Conservation (phyloP, 2,888 invertebrate genomes). For the Dascillus cervinus region DNA sequence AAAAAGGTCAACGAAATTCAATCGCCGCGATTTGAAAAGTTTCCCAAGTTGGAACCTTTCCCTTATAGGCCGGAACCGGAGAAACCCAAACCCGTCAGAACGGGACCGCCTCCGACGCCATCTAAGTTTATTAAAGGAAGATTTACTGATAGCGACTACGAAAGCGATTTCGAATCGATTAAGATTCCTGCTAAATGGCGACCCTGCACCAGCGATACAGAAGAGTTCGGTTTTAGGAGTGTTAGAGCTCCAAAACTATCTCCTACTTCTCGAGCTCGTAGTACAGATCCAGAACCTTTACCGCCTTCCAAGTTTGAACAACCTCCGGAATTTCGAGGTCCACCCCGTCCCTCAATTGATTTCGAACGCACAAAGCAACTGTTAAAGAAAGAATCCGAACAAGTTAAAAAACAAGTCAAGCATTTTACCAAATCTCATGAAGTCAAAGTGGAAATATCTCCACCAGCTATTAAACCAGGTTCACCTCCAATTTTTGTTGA, state of each 20-base stretch:
- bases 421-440: conserved; percentile 29
- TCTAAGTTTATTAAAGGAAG: conserved; percentile 50
- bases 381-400: conserved; percentile 24
- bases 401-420: conserved; percentile 32
- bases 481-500: conserved; percentile 39
- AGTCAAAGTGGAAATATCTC: conserved; percentile 26
- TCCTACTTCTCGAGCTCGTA: conserved; percentile 46
- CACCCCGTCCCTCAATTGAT: conserved; percentile 36
- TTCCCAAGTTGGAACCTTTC: conserved; percentile 45
- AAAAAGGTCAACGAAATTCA: conserved; percentile 25
- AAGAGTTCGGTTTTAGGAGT: conserved; percentile 51
- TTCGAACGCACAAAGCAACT: conserved; percentile 30
- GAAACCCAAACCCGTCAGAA: conserved; percentile 35
- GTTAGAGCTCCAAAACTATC: conserved; percentile 46
- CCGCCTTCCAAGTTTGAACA: conserved; percentile 50
- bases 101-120: conserved; percentile 50
- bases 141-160: conserved; percentile 59
- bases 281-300: conserved; percentile 48
- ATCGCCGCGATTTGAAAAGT: conserved; percentile 38
- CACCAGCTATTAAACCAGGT: conserved; percentile 39
- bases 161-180: conserved; percentile 53
- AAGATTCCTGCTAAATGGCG: conserved; percentile 49
- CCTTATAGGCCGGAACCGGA: conserved; percentile 44
- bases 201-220: conserved; percentile 56
- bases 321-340: conserved; percentile 41